phyloP scores from a whole-genome alignment of 2,113 vertebrate species.

The Butorides virescens region DNA sequence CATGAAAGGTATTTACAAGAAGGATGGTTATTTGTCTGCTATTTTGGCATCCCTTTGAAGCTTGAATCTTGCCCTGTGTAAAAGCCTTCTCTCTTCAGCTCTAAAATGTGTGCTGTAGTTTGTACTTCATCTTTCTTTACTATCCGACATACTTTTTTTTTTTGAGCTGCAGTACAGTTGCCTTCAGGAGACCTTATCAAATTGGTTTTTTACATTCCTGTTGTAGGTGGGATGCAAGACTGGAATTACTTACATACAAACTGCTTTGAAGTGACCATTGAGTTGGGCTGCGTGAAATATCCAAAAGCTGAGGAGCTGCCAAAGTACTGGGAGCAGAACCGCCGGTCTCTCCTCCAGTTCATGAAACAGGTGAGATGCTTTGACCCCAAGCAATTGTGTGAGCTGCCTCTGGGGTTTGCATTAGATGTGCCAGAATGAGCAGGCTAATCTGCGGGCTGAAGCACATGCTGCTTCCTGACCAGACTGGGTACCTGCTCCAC shows the following conservation, averaged over 20 bases:
- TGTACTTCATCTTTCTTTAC: background rate
- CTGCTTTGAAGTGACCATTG: slow-evolving; percentile 98
- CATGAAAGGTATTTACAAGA: slow-evolving; percentile 42
- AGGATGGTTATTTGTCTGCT: background rate
- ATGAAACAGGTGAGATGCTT: slow-evolving; percentile 85
- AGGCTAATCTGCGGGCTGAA: background rate
- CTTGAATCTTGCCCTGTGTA: background rate
- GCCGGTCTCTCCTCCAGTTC: slow-evolving; percentile 86
- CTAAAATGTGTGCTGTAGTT: background rate
- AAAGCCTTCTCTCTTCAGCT: background rate
- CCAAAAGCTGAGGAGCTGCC: slow-evolving; percentile 85
- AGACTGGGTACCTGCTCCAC: background rate
- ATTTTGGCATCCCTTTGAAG: slow-evolving; percentile 1
- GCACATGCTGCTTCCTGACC: background rate
- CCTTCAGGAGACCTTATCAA: background rate
- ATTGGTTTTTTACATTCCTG: background rate
- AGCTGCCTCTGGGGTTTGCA: background rate
- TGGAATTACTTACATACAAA: slow-evolving; percentile 98
- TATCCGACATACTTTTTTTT: background rate
- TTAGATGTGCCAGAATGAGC: background rate
- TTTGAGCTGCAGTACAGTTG: background rate
- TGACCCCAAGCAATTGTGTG: background rate
- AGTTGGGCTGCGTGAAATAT: slow-evolving; percentile 93
- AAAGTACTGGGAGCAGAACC: slow-evolving; percentile 90
- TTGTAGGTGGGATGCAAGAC: slow-evolving; percentile 97